Percentiles rank a stretch among this genome's conserved stretches.
These are phyloP conservation scores for Diacarnus erythraeanus DNA, from an alignment of 37 sponge, comb jelly and placozoan genomes.

Conservation along the genomic window DNA sequence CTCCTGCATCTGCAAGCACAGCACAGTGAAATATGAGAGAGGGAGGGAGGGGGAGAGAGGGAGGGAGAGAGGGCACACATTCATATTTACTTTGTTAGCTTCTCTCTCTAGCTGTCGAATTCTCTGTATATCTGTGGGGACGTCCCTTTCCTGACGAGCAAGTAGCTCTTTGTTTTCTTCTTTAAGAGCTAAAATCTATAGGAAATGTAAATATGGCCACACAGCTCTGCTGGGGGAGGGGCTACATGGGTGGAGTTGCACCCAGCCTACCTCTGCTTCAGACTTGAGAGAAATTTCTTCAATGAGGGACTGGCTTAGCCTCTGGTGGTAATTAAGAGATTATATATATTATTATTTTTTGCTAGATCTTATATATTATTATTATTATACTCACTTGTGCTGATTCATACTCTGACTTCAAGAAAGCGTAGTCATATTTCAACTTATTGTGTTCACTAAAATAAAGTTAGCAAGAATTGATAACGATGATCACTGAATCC, in stretches of 20 bases:
- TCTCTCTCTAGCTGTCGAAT: conserved; percentile 63
- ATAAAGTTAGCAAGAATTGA: too few relatives aligned
- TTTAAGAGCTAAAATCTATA: conserved; percentile 5
- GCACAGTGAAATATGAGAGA: not conserved
- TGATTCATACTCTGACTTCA: conserved; percentile 56
- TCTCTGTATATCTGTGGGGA: conserved; percentile 52
- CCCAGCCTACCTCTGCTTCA: conserved; percentile 35
- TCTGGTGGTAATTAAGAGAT: conserved; percentile 2
- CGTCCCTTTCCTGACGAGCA: conserved; percentile 36
- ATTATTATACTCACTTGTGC: not conserved
- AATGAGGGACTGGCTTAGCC: conserved; percentile 35
- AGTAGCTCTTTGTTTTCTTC: conserved; percentile 26
- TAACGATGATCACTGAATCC: too few relatives aligned
- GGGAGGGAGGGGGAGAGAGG: too few relatives aligned
- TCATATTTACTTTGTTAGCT: conserved; percentile 49
- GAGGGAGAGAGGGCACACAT: too few relatives aligned
- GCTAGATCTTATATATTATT: not conserved
- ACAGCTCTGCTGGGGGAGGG: too few relatives aligned
- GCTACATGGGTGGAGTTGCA: too few relatives aligned
- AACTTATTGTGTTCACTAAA: conserved; percentile 60
- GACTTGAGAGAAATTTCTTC: conserved; percentile 47
- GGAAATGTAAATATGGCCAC: too few relatives aligned
- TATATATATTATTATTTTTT: too few relatives aligned
- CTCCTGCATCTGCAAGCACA: conserved; percentile 38
- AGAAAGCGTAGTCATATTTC: conserved; percentile 51